Conservation (phyloP, 2,888 invertebrate genomes). For the Lydus trimaculatus region DNA sequence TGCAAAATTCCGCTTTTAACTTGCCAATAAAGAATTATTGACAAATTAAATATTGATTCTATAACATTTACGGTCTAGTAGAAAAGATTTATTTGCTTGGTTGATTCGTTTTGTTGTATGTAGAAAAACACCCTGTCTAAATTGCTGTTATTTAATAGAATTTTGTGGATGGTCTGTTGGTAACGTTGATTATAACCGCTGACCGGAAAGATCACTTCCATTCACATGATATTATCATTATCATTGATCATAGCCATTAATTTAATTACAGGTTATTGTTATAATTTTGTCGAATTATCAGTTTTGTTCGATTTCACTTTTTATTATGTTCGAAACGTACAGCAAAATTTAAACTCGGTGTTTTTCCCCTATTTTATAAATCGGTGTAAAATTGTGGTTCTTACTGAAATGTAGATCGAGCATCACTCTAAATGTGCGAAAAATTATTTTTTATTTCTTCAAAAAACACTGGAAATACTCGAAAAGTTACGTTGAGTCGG, state of each 20-base stretch:
- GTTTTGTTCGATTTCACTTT: neutral
- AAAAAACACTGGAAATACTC: no score
- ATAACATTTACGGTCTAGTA: neutral
- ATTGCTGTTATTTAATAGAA: conserved; percentile 10
- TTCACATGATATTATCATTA: conserved; percentile 37
- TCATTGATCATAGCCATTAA: conserved; percentile 7
- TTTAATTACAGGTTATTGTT: neutral
- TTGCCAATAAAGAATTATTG: no score
- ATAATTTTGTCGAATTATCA: neutral
- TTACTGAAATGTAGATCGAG: no score
- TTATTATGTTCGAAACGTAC: neutral
- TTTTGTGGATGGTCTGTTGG: conserved; percentile 32
- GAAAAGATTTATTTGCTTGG: neutral
- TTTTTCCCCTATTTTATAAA: no score
- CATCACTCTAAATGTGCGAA: no score
- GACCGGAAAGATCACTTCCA: conserved; percentile 35
- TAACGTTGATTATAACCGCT: conserved; percentile 37
- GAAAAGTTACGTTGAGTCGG: no score
- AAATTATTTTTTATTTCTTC: no score
- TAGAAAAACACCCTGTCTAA: neutral
- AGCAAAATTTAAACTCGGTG: neutral
- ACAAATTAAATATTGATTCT: no score
- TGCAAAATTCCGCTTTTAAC: no score
- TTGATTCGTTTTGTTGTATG: no score
- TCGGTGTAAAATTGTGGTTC: no score